Evolutionary conservation across 2,113 vertebrate genomes (phyloP).

Genomic region (Elanoides forficatus): DNA sequence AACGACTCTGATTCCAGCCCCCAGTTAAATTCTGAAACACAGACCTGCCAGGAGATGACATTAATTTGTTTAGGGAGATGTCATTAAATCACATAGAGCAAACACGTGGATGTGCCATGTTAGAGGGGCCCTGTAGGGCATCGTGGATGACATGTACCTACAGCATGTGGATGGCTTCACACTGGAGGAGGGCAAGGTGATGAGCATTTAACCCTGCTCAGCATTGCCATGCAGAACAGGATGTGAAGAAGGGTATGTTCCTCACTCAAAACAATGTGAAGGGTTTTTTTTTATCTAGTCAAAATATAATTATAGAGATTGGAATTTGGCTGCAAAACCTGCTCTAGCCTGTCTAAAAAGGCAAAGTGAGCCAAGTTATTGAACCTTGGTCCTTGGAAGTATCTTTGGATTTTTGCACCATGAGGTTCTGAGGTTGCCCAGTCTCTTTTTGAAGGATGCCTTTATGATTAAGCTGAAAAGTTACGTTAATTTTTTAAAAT

Average conservation of each 20-base stretch:
- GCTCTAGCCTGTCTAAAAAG: neutral
- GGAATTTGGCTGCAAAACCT: neutral
- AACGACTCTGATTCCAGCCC: neutral
- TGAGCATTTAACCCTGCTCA: neutral
- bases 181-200: neutral
- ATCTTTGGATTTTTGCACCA: neutral
- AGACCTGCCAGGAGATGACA: neutral
- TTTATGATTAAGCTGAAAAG: neutral
- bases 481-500: neutral
- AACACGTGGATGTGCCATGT: rapidly evolving
- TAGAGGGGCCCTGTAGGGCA: neutral
- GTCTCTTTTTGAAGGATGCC: neutral
- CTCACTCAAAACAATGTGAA: neutral
- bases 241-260: neutral
- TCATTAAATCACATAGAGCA: neutral
- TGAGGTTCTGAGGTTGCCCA: neutral
- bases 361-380: neutral
- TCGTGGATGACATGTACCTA: rapidly evolving
- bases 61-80: neutral
- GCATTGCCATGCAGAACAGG: neutral
- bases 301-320: neutral
- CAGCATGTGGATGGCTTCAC: neutral
- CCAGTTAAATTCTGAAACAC: neutral
- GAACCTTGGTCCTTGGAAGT: neutral
- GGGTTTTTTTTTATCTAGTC: neutral